These are phyloP conservation scores for Anoplophora glabripennis DNA, from an alignment of 1,140 invertebrate species.

Conservation along the genomic window DNA sequence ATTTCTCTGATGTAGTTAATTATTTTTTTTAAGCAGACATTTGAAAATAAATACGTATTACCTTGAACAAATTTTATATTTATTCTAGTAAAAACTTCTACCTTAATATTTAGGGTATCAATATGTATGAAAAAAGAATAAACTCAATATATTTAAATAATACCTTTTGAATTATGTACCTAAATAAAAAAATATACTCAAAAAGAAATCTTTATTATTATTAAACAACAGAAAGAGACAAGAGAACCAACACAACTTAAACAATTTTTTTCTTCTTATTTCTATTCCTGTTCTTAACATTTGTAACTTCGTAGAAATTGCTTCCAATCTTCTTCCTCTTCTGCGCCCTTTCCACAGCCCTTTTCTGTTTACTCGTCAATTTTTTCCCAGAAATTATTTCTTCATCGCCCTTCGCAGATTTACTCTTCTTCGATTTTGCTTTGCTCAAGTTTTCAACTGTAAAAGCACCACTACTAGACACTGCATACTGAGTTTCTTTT, in stretches of 20 bases:
- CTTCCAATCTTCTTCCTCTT: slow-evolving; percentile 86
- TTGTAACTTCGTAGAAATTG: slow-evolving; percentile 89
- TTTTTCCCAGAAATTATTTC: slow-evolving; percentile 47
- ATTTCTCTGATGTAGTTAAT: too few relatives aligned
- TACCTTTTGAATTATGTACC: too few relatives aligned
- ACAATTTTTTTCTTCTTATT: slow-evolving; percentile 54
- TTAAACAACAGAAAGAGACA: too few relatives aligned
- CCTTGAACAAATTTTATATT: too few relatives aligned
- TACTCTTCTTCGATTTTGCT: slow-evolving; percentile 8
- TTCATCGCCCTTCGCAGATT: slow-evolving; percentile 4
- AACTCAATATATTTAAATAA: too few relatives aligned
- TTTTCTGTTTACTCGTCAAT: slow-evolving; percentile 73
- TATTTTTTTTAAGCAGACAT: too few relatives aligned
- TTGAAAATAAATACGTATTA: too few relatives aligned
- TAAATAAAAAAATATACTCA: too few relatives aligned
- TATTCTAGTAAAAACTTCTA: too few relatives aligned
- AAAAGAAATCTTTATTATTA: too few relatives aligned
- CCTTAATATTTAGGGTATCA: too few relatives aligned
- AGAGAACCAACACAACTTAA: neutral
- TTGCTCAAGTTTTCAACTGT: slow-evolving; percentile 25
- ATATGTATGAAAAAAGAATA: too few relatives aligned
- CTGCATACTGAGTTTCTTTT: slow-evolving; percentile 45
- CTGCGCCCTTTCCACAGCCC: slow-evolving; percentile 69
- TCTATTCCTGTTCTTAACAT: slow-evolving; percentile 88
- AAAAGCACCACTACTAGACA: slow-evolving; percentile 33